A percentile compares a stretch with the other conserved stretches of the same genome.
Evolutionary conservation across 2,888 invertebrate genomes (phyloP).

Genomic region (Lepidonotus clava): DNA sequence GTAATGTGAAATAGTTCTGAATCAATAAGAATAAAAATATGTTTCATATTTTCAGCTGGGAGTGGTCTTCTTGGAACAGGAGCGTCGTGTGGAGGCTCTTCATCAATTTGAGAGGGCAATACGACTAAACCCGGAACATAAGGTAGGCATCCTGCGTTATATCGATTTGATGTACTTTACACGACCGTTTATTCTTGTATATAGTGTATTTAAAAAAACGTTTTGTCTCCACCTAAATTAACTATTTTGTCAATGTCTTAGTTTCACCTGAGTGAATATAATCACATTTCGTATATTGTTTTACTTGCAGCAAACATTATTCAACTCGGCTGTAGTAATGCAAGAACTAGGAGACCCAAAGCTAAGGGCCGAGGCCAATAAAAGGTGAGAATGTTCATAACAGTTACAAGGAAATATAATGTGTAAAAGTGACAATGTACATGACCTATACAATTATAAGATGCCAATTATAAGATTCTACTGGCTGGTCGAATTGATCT

Average conservation of each 20-base stretch:
- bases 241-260: too few species aligned
- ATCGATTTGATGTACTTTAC: too few species aligned
- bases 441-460: too few species aligned
- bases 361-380: constrained; percentile 85
- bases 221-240: too few species aligned
- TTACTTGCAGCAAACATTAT: constrained; percentile 86
- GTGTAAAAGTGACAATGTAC: too few species aligned
- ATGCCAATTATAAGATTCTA: too few species aligned
- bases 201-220: too few species aligned
- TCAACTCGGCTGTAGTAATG: constrained; percentile 96
- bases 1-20: too few species aligned
- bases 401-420: too few species aligned
- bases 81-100: constrained; percentile 93
- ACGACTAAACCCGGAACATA: constrained; percentile 95
- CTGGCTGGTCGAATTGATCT: too few species aligned
- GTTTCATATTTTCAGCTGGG: constrained; percentile 85
- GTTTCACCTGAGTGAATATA: neutral
- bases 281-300: neutral
- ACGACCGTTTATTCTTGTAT: too few species aligned
- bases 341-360: constrained; percentile 93
- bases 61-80: constrained; percentile 95
- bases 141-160: constrained; percentile 80
- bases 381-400: constrained; percentile 68
- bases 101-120: constrained; percentile 96
- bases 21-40: too few species aligned